These are phyloP conservation scores for Coregonus clupeaformis DNA, from an alignment of 2,113 vertebrate genomes.

Conservation along the genomic window DNA sequence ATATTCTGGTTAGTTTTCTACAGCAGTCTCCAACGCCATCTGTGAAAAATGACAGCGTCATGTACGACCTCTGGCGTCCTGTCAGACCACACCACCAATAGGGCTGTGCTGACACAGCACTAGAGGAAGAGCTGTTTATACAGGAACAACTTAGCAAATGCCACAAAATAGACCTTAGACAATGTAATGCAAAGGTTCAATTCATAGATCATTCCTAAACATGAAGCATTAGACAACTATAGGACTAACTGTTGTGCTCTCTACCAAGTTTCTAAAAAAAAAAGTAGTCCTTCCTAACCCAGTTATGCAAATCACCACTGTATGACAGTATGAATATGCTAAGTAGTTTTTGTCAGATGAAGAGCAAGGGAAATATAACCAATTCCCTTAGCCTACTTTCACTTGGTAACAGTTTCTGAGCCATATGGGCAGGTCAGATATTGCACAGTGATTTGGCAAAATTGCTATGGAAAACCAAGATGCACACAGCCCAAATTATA, in stretches of 20 bases:
- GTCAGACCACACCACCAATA: neutral
- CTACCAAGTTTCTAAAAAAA: too few relatives aligned
- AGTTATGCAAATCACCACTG: slow-evolving; percentile 8
- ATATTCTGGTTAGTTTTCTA: slow-evolving; percentile 40
- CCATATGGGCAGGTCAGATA: slow-evolving; percentile 15
- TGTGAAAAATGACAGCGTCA: slow-evolving; percentile 53
- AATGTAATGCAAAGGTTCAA: neutral
- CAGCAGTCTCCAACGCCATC: slow-evolving; percentile 34
- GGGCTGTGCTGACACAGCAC: slow-evolving; percentile 3
- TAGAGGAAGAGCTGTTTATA: neutral
- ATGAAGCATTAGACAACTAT: too few relatives aligned
- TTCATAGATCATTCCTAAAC: too few relatives aligned
- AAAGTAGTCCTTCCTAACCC: neutral
- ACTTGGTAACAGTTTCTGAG: slow-evolving; percentile 37
- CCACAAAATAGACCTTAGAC: neutral
- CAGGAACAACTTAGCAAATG: neutral
- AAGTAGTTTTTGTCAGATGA: slow-evolving; percentile 14
- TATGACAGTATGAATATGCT: neutral
- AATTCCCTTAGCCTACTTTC: slow-evolving; percentile 14
- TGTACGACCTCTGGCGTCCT: slow-evolving; percentile 39
- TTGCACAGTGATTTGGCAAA: slow-evolving; percentile 15
- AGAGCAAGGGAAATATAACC: slow-evolving; percentile 31
- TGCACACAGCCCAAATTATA: slow-evolving; percentile 32
- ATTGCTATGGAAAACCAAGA: slow-evolving; percentile 25
- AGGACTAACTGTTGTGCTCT: too few relatives aligned